Evolutionary conservation across 2,888 invertebrate species (phyloP).

Genomic region (Hirtodrosophila trivittata): DNA sequence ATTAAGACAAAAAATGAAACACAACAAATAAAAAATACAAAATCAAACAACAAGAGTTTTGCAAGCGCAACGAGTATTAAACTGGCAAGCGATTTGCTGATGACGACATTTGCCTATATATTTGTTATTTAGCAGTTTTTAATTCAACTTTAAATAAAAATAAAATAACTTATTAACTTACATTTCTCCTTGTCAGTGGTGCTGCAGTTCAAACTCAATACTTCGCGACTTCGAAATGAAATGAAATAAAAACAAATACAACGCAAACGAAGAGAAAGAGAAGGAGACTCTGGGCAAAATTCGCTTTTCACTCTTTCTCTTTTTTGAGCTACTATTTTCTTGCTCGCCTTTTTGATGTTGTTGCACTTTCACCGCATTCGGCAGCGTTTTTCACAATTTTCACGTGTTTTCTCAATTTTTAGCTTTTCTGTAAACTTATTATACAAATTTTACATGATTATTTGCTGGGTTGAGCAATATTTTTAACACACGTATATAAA

Average conservation of each 20-base stretch:
- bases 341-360: conserved; percentile 29
- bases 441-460: conserved; percentile 42
- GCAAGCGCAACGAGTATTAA: conserved; percentile 50
- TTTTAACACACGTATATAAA: conserved; percentile 12
- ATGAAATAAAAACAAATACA: conserved; percentile 40
- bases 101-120: conserved; percentile 52
- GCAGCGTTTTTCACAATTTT: conserved; percentile 55
- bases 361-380: conserved; percentile 62
- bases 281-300: conserved; percentile 36
- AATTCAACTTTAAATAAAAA: conserved; percentile 23
- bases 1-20: conserved; percentile 62
- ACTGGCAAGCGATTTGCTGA: conserved; percentile 43
- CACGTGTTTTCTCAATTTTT: conserved; percentile 56
- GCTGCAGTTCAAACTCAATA: conserved; percentile 33
- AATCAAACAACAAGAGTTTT: conserved; percentile 60
- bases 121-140: conserved; percentile 31
- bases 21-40: conserved; percentile 53
- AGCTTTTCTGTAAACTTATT: conserved; percentile 35
- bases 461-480: conserved; percentile 67
- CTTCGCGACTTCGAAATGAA: conserved; percentile 15
- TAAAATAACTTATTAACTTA: conserved; percentile 43
- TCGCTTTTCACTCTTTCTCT: conserved; percentile 61
- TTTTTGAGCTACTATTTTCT: conserved; percentile 44
- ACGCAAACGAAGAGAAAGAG: conserved; percentile 37
- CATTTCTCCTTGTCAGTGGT: conserved; percentile 30